A percentile compares a stretch with the other conserved stretches of the same genome.
These are phyloP conservation scores for Aegithalos caudatus DNA, from an alignment of 2,113 vertebrate species.

Conservation along the genomic window DNA sequence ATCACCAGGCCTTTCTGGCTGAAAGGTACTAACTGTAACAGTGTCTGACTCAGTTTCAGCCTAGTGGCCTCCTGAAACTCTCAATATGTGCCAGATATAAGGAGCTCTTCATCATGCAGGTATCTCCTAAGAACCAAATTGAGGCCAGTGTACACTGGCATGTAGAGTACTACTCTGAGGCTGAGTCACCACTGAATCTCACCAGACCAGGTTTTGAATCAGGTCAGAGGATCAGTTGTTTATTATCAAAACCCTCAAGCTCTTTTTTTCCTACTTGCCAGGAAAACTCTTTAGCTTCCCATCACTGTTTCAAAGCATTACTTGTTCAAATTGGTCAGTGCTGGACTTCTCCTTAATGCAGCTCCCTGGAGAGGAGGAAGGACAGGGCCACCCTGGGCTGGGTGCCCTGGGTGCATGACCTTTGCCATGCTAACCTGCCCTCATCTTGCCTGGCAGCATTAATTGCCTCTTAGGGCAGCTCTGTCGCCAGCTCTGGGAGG, in stretches of 20 bases:
- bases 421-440: conserved; percentile 46
- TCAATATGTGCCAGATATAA: background rate
- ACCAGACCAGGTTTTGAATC: background rate
- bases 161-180: background rate
- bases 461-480: conserved; percentile 1
- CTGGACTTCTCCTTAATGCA: background rate
- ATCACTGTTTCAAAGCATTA: background rate
- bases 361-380: background rate
- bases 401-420: background rate
- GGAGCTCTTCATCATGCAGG: background rate
- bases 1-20: background rate
- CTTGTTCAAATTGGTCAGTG: background rate
- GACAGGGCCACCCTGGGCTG: rapidly evolving
- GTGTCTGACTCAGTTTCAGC: background rate
- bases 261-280: background rate
- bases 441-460: background rate
- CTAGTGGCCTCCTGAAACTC: background rate
- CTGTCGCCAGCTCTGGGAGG: background rate
- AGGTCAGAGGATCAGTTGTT: conserved; percentile 20
- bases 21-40: background rate
- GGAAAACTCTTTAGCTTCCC: background rate
- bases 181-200: conserved; percentile 20
- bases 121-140: conserved; percentile 6
- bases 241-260: background rate
- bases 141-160: background rate